Conservation (phyloP, 1,140 invertebrate species). For the Octopus sinensis region DNA sequence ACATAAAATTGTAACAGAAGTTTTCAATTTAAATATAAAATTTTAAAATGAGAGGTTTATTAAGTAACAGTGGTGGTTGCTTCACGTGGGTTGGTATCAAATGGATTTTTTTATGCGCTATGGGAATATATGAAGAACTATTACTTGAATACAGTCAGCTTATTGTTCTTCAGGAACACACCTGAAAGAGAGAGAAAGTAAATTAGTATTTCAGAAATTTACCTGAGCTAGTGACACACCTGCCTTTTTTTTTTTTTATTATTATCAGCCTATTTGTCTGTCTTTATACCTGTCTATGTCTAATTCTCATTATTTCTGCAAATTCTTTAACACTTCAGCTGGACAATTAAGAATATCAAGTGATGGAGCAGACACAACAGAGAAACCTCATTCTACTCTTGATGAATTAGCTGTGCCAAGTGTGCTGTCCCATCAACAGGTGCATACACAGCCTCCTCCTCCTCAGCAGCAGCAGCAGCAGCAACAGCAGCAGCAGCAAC, state of each 20-base stretch:
- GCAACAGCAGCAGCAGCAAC: background rate
- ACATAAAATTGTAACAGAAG: no score
- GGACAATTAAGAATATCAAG: background rate
- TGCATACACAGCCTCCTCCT: background rate
- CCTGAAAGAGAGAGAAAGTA: no score
- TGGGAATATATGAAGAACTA: no score
- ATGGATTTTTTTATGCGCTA: no score
- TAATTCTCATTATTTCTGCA: background rate
- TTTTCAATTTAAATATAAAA: no score
- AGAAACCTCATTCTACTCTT: slow-evolving; percentile 12
- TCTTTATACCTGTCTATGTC: background rate
- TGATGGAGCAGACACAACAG: slow-evolving; percentile 1
- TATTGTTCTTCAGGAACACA: no score
- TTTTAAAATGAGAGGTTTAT: no score
- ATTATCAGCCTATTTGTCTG: background rate
- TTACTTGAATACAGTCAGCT: no score
- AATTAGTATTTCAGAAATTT: background rate
- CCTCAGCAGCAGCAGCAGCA: background rate
- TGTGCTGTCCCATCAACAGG: background rate
- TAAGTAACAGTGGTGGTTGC: no score
- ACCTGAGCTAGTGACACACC: background rate
- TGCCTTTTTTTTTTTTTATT: background rate
- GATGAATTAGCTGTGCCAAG: background rate
- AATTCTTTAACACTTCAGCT: background rate
- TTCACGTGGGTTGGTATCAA: no score